A percentile compares a stretch with the other conserved stretches of the same genome.
Evolutionary conservation across 2,113 vertebrate genomes (phyloP).

Genomic region (Arenaria interpres): DNA sequence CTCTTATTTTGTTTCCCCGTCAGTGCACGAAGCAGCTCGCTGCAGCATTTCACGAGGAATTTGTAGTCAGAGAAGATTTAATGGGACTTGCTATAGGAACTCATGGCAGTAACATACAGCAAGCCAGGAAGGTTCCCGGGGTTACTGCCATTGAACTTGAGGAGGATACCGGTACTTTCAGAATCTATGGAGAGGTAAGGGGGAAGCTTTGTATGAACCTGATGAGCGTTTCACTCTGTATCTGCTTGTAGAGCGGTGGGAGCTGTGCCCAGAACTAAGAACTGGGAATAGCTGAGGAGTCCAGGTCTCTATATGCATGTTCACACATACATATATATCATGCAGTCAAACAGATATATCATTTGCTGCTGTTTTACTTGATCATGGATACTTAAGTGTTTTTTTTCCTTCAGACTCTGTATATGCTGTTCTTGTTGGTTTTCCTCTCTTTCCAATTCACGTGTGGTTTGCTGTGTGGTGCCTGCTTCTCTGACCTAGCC

Average conservation of each 20-base stretch:
- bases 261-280: neutral
- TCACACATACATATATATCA: neutral
- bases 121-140: constrained; percentile 84
- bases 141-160: constrained; percentile 85
- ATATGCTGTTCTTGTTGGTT: neutral
- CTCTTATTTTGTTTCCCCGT: neutral
- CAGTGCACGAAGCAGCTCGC: constrained; percentile 86
- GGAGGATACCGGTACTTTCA: constrained; percentile 84
- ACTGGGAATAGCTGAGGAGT: neutral
- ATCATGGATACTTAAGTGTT: neutral
- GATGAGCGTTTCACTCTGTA: neutral
- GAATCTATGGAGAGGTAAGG: constrained; percentile 85
- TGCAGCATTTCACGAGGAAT: constrained; percentile 85
- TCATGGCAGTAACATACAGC: constrained; percentile 84
- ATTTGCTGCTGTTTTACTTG: neutral
- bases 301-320: accelerated
- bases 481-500: neutral
- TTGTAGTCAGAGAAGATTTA: constrained; percentile 86
- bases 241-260: neutral
- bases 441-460: accelerated
- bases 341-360: neutral
- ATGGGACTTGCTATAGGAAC: constrained; percentile 87
- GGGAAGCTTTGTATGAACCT: neutral
- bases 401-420: neutral
- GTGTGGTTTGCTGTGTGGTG: neutral